Base-by-base conservation (phyloP, 2,113 vertebrate genomes). In the Toxotes chatareus region DNA sequence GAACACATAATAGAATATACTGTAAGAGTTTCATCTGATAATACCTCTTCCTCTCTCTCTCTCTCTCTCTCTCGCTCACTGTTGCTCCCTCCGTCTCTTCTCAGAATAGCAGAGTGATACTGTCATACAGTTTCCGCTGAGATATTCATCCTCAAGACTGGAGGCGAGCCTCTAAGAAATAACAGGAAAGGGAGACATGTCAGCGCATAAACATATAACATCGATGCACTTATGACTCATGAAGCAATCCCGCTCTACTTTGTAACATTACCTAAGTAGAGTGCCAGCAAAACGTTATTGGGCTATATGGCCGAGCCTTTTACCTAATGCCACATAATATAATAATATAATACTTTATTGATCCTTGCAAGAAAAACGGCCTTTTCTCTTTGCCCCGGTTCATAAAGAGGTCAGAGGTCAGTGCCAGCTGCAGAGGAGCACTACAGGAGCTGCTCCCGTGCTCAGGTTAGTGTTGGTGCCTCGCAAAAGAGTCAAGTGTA, bases 241-340 rank as follows among this genome's bases (percentile, higher is more conserved):
- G 66, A 79, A 81, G 70, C 62, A 34, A 53, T 79, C 60, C 73
- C 21, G 75, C 81, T 85, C 27, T 70, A 42, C 70, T 85, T 21
- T 63, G 69, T 81, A 88, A 88, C 84, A 81, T 84, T 84, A 90
- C 46, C 81, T 69, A 66, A 79, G 64, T 82, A 61, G 47, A 82
- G 74, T 38, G 32, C 49, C 78, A 66, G 66, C 59, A 73, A 77
- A 82, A 75, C 73, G 69, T 89, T 49, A 79, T 19, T 61, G 67
- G 32, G 46, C 51, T 79, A n/a, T 19, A 79, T 7, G 51, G 72
- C 66, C 0, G 0, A 60, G 42, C 49, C 87, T 66, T 91, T 84
- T 62, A 56, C 87, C 84, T 77, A 59, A 82, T 61, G 70, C 71
- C 70, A 80, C 57, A 1, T 89, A 76, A 90, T 80, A 79, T 70